Conservation (phyloP, 2,888 invertebrate genomes). For the Lottia gigantea region DNA sequence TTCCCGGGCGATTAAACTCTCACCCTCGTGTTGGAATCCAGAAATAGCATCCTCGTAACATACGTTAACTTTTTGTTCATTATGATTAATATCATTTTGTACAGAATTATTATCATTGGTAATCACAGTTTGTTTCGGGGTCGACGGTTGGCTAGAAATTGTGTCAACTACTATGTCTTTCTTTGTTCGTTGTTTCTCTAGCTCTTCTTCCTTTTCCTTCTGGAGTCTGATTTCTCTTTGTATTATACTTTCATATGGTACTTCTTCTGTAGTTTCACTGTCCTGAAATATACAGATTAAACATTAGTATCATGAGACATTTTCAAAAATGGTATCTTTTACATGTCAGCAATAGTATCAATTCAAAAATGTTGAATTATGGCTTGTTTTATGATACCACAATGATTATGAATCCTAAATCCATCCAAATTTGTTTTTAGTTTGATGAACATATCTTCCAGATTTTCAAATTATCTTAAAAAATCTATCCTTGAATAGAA, state of each 20-base stretch:
- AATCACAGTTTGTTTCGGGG: conserved; percentile 26
- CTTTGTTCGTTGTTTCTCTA: conserved; percentile 34
- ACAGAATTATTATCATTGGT: conserved; percentile 30
- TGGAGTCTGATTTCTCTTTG: conserved; percentile 62
- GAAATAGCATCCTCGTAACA: conserved; percentile 53
- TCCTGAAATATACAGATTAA: conserved; percentile 6
- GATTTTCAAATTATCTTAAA: too few species aligned
- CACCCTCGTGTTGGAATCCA: conserved; percentile 54
- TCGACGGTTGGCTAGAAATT: conserved; percentile 18
- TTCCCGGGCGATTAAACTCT: conserved; percentile 69
- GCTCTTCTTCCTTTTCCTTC: conserved; percentile 55
- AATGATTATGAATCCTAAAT: too few species aligned
- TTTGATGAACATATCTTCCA: too few species aligned
- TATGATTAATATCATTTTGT: conserved; percentile 30
- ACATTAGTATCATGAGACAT: too few species aligned
- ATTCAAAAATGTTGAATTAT: too few species aligned
- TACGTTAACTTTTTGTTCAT: conserved; percentile 30
- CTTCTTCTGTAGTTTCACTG: conserved; percentile 18
- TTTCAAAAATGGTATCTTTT: too few species aligned
- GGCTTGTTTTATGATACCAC: too few species aligned
- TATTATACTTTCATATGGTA: conserved; percentile 57
- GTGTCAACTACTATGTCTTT: conserved; percentile 20
- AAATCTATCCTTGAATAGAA: too few species aligned
- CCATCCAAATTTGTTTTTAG: too few species aligned
- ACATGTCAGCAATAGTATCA: too few species aligned